Conservation (phyloP, 2,797 vertebrate species). For the Oryzias sinensis region DNA sequence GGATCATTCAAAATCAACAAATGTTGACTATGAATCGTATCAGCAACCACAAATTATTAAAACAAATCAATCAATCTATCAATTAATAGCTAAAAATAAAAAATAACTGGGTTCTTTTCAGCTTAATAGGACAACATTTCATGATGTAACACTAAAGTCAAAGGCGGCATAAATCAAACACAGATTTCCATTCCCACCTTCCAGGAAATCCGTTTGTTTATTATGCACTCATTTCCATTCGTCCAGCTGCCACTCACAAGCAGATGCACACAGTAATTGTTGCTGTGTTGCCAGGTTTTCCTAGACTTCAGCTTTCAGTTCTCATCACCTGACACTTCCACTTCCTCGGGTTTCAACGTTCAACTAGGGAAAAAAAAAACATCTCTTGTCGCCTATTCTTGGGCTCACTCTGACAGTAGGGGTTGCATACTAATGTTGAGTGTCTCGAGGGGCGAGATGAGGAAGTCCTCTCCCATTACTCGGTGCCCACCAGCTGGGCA, state of each 20-base stretch:
- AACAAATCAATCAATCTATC: no score
- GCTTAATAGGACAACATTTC: not conserved
- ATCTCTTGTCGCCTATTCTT: slow-evolving; percentile 56
- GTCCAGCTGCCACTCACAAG: slow-evolving; percentile 54
- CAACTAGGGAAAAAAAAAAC: slow-evolving; percentile 37
- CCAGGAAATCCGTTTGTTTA: slow-evolving; percentile 34
- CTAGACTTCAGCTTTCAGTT: slow-evolving; percentile 51
- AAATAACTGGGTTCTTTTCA: not conserved
- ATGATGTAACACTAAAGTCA: not conserved
- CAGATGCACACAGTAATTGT: slow-evolving; percentile 44
- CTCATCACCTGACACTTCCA: slow-evolving; percentile 64
- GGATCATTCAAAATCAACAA: no score
- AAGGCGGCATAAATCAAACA: not conserved
- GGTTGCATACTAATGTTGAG: slow-evolving; percentile 77
- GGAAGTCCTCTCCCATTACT: slow-evolving; percentile 81
- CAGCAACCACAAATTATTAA: no score
- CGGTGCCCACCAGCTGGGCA: slow-evolving; percentile 82
- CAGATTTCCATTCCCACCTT: slow-evolving; percentile 20
- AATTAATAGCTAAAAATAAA: not conserved
- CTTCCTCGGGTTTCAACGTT: slow-evolving; percentile 65
- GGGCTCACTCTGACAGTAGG: slow-evolving; percentile 71
- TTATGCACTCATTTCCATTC: slow-evolving; percentile 52
- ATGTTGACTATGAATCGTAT: no score
- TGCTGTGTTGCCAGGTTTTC: slow-evolving; percentile 57
- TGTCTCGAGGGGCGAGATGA: slow-evolving; percentile 74